Evolutionary conservation across 2,888 invertebrate genomes (phyloP).

Genomic region (Trissonchulus latispiculum): DNA sequence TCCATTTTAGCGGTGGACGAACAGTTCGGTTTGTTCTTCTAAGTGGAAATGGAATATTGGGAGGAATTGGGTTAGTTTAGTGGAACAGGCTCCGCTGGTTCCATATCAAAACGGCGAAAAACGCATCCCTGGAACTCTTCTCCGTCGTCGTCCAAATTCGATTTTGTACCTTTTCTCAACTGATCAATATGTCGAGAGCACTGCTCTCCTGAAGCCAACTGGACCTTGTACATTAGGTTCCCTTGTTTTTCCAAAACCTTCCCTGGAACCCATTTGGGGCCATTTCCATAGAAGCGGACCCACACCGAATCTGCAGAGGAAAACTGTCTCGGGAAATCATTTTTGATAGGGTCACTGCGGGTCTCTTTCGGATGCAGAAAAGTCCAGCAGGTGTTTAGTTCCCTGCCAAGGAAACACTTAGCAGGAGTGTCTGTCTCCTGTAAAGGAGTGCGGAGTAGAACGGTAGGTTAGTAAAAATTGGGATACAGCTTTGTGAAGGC

Average conservation of each 20-base stretch:
- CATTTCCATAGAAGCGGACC: too few species aligned
- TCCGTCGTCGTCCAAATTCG: too few species aligned
- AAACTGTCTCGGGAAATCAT: neutral
- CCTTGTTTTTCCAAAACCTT: neutral
- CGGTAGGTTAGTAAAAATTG: neutral
- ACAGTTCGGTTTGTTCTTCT: too few species aligned
- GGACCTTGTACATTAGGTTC: neutral
- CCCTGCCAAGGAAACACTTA: neutral
- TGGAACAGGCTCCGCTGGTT: too few species aligned
- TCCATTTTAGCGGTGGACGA: too few species aligned
- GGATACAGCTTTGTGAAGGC: neutral
- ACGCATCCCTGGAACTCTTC: too few species aligned
- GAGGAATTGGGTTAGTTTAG: too few species aligned
- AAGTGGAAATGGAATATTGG: too few species aligned
- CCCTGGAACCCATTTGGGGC: too few species aligned
- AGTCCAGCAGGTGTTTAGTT: neutral
- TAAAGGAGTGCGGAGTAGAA: neutral
- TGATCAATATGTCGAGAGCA: neutral
- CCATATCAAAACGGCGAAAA: too few species aligned
- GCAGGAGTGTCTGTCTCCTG: neutral
- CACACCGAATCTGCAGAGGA: neutral
- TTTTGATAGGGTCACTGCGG: too few species aligned
- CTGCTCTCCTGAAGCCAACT: neutral
- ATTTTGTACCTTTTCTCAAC: neutral
- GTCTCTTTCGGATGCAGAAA: constrained; percentile 1